A percentile compares a stretch with the other conserved stretches of the same genome.
Evolutionary conservation across 2,113 vertebrate genomes (phyloP).

Genomic region (Ascaphus truei): DNA sequence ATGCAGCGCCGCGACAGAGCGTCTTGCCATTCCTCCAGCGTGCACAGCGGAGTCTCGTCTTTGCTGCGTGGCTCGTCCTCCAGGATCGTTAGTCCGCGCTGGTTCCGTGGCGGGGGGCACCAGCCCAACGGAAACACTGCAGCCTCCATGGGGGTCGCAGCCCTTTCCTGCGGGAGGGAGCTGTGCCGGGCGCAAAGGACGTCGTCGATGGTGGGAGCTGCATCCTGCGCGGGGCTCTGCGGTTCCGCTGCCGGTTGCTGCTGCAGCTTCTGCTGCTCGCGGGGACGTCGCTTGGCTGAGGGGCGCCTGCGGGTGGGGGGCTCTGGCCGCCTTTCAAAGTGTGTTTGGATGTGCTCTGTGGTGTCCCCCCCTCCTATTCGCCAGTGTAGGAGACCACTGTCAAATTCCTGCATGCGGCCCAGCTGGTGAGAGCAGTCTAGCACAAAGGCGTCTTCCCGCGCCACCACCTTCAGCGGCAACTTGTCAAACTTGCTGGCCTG

Average conservation of each 20-base stretch:
- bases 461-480: slow-evolving; percentile 88
- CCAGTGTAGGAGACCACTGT: slow-evolving; percentile 94
- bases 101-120: slow-evolving; percentile 67
- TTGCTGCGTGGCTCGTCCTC: slow-evolving; percentile 98
- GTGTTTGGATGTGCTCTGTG: slow-evolving; percentile 97
- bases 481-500: slow-evolving; percentile 95
- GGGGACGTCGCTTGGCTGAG: slow-evolving; percentile 59
- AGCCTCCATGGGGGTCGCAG: slow-evolving; percentile 63
- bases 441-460: slow-evolving; percentile 86
- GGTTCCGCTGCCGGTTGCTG: slow-evolving; percentile 61
- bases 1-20: slow-evolving; percentile 90
- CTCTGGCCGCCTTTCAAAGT: slow-evolving; percentile 86
- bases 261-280: slow-evolving; percentile 48
- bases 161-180: slow-evolving; percentile 72
- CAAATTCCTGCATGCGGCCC: slow-evolving; percentile 88
- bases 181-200: slow-evolving; percentile 78
- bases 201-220: slow-evolving; percentile 86
- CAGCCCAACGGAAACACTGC: slow-evolving; percentile 65
- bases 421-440: slow-evolving; percentile 80
- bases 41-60: slow-evolving; percentile 90
- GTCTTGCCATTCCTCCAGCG: slow-evolving; percentile 93
- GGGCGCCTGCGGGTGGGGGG: slow-evolving; percentile 68
- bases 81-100: slow-evolving; percentile 69
- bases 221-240: too few relatives aligned
- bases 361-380: slow-evolving; percentile 94